Base-by-base conservation (phyloP, 2,888 invertebrate species). In the Drosophila melanosoma region DNA sequence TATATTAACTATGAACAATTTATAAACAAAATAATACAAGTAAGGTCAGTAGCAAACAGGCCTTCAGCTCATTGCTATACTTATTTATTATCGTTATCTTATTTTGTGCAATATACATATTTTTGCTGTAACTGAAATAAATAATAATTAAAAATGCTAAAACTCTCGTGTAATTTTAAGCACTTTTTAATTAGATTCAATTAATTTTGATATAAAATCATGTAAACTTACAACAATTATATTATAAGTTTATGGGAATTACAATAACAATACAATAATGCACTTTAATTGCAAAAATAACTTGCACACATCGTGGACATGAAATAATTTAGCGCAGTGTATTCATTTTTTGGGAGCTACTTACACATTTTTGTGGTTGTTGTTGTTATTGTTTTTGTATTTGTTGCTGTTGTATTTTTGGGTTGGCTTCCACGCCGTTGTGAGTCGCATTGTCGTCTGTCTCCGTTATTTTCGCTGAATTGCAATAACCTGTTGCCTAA, bases 401-500 rank as follows among this genome's bases (percentile, higher is more conserved):
- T 54, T 67, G 54, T 67, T 67, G 35, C 3, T 23, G 35, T 29
- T 38, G 56, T 63, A 42, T 56, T 65, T 60, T 66, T 76, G 60
- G 65, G 51, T 78, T 70, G 67, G 57, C 68, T 63, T 69, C 64
- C 65, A 53, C 68, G 56, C 56, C 26, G 40, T 72, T 51, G 36
- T 60, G 59, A 26, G 49, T 70, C 76, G 82, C 73, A 76, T 81
- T 81, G 82, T 77, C 77, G 83, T 76, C 68, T 76, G 65, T 67
- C 62, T 59, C 63, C 68, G 80, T 81, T 88, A 81, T 79, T 82
- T 88, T 90, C 79, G 90, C 89, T 76, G 87, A 89, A 90, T 89
- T 87, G 89, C 90, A 90, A 90, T 89, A 90, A 90, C 91, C 91
- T 89, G 91, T 89, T 91, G 91, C 91, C 80, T 82, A 89, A 90